Evolutionary conservation across 2,797 vertebrate species (phyloP), one percentile per base, ranked within the genome.

Genomic region (Acanthurus lineatus): DNA sequence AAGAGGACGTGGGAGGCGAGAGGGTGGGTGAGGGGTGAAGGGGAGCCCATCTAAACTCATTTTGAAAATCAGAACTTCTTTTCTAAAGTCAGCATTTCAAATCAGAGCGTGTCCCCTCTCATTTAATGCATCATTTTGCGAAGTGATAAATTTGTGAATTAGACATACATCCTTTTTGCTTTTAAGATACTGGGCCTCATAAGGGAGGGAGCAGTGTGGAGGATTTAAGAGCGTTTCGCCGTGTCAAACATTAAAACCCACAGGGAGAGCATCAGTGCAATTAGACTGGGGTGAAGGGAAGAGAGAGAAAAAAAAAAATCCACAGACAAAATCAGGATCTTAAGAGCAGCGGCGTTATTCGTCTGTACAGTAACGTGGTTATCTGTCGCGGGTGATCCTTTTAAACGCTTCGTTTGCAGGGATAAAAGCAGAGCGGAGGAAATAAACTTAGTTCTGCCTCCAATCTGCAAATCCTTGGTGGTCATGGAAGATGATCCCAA

Each of bases 401-500:
- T 95, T 96, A 95, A 96, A 95, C 91, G 95, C 93, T 96, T 96
- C 91, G 94, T 96, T 95, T 94, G 93, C 94, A 74, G 93, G 95
- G 94, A 96, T 96, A 96, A 96, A 96, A 96, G 95, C 93, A 91
- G 88, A 92, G 94, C 92, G 87, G 89, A 93, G 94, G 95, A 96
- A 96, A 96, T 95, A 95, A 96, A 96, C 93, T 96, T 96, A 95
- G 95, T 96, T 95, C 93, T 96, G 95, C 95, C 93, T 96, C 94
- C 95, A 94, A 96, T 96, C 95, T 96, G 91, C 91, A 95, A 96
- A 95, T 96, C 95, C 95, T 96, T 94, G 92, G 95, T 96, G 95
- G 95, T 96, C 95, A 96, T 95, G 95, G 95, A 94, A 96, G 94
- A 96, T 96, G 95, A 96, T 96, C 94, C 94, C 94, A 95, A 96